Percentiles rank a stretch among this genome's conserved stretches.
phyloP scores from a whole-genome alignment of 2,888 invertebrate species.

The Cepaea hortensis region DNA sequence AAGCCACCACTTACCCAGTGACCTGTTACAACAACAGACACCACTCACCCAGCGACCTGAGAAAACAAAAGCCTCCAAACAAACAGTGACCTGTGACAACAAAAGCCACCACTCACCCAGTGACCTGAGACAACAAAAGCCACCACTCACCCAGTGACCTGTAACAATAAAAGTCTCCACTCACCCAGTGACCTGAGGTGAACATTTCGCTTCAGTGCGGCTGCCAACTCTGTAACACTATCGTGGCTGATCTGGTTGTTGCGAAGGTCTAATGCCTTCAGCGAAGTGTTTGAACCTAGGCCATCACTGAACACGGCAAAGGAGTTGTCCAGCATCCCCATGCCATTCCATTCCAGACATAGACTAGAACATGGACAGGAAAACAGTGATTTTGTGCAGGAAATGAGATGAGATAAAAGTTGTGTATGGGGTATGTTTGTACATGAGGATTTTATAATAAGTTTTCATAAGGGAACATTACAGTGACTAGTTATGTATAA shows the following conservation, averaged over 20 bases:
- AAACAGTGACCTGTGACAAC: not conserved
- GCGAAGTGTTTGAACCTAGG: slow-evolving; percentile 67
- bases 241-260: slow-evolving; percentile 76
- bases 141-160: too few species aligned
- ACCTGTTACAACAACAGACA: too few species aligned
- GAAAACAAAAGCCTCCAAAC: too few species aligned
- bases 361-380: slow-evolving; percentile 61
- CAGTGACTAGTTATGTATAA: too few species aligned
- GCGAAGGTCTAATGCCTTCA: slow-evolving; percentile 74
- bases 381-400: not conserved
- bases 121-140: too few species aligned
- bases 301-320: slow-evolving; percentile 76
- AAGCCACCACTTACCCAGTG: too few species aligned
- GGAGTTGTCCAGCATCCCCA: slow-evolving; percentile 74
- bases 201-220: slow-evolving; percentile 72
- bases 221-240: slow-evolving; percentile 71
- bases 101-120: too few species aligned
- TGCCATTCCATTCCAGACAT: slow-evolving; percentile 76
- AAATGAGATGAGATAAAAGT: not conserved
- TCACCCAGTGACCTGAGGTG: slow-evolving; percentile 72
- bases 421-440: too few species aligned
- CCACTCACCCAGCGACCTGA: too few species aligned
- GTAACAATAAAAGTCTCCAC: not conserved
- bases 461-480: too few species aligned
- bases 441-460: too few species aligned